A percentile compares a stretch with the other conserved stretches of the same genome.
phyloP scores from a whole-genome alignment of 2,113 vertebrate genomes.

The Varanus salvator region DNA sequence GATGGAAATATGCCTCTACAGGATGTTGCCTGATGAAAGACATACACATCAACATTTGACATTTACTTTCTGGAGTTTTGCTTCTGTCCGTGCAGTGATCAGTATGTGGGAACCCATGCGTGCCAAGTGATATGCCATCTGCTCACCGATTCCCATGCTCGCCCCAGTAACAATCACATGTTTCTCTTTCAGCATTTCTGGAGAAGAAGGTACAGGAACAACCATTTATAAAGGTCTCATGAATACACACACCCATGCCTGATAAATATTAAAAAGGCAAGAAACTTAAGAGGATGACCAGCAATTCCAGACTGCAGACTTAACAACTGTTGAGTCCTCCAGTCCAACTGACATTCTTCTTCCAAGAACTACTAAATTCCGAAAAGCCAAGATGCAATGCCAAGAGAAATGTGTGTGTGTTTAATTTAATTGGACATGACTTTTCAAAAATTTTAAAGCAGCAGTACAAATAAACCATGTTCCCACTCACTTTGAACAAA shows the following conservation, averaged over 20 bases:
- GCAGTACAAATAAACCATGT: accelerated
- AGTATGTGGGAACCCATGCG: constrained; percentile 79
- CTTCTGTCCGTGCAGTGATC: constrained; percentile 76
- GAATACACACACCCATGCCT: background rate
- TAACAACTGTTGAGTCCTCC: accelerated
- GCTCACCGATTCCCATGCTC: constrained; percentile 80
- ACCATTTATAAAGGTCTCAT: background rate
- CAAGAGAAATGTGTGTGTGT: background rate
- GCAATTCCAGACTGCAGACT: background rate
- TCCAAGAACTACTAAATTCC: constrained; percentile 36
- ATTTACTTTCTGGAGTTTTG: constrained; percentile 77
- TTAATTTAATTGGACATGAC: background rate
- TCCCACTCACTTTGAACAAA: background rate
- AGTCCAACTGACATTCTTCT: background rate
- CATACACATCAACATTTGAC: background rate
- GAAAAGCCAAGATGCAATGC: accelerated
- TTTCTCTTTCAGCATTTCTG: constrained; percentile 83
- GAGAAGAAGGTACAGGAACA: constrained; percentile 9
- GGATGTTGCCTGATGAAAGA: accelerated
- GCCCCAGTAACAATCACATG: constrained; percentile 81
- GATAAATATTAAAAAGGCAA: background rate
- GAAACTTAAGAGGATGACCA: background rate
- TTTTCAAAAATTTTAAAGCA: accelerated
- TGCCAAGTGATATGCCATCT: constrained; percentile 81
- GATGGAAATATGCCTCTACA: accelerated